Evolutionary conservation across 1,140 invertebrate genomes (phyloP).

Genomic region (Lepeophtheirus salmonis): DNA sequence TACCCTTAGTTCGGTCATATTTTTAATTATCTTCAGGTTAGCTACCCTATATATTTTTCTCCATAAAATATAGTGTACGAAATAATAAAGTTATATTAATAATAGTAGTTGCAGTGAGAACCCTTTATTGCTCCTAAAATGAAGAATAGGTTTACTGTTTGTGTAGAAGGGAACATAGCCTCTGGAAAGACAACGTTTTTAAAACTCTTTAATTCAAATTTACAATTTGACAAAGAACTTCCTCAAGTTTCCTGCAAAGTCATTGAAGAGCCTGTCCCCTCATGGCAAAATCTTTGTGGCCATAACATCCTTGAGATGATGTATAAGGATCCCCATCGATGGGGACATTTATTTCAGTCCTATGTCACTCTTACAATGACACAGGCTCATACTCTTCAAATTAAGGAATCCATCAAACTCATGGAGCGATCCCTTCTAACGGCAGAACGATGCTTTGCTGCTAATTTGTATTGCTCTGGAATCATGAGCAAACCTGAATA

Average conservation of each 20-base stretch:
- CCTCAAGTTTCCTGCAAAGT: constrained; percentile 26
- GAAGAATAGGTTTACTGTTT: constrained; percentile 21
- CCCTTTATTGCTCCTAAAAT: no score
- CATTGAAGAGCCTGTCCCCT: constrained; percentile 48
- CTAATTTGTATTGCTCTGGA: constrained; percentile 30
- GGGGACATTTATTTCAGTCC: constrained; percentile 66
- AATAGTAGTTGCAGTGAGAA: no score
- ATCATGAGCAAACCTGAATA: not conserved
- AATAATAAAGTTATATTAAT: no score
- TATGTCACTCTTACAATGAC: constrained; percentile 61
- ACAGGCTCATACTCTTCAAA: not conserved
- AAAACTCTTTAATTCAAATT: constrained; percentile 49
- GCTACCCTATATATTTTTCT: no score
- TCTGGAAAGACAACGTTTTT: constrained; percentile 79
- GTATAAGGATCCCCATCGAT: constrained; percentile 59
- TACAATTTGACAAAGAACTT: not conserved
- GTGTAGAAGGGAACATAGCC: constrained; percentile 76
- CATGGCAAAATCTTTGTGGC: constrained; percentile 61
- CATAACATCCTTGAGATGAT: constrained; percentile 67
- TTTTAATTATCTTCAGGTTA: no score
- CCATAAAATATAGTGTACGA: no score
- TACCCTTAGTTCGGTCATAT: no score
- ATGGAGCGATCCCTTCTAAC: constrained; percentile 38
- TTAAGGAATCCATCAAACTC: constrained; percentile 28
- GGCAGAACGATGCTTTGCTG: constrained; percentile 37